A percentile compares a stretch with the other conserved stretches of the same genome.
These are phyloP conservation scores for Peromyscus attwateri DNA, from an alignment of 2,797 vertebrate genomes.

Conservation along the genomic window DNA sequence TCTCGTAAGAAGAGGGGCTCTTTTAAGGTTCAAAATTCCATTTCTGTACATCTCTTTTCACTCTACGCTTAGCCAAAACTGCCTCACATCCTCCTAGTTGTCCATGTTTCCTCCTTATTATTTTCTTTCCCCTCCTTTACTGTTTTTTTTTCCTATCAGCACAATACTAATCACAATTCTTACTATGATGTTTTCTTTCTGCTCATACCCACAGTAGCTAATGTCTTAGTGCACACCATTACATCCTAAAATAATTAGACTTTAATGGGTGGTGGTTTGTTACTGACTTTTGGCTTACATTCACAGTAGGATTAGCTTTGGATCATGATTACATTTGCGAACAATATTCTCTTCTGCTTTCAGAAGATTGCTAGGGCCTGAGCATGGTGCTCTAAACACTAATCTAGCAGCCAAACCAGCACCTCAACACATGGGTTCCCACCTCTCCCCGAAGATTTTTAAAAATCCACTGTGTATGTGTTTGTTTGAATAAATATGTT, in stretches of 20 bases:
- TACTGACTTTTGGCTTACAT: not conserved
- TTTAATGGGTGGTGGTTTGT: not conserved
- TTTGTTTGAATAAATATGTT: not conserved
- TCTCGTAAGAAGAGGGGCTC: not conserved
- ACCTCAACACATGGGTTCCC: not conserved
- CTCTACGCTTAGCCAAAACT: not conserved
- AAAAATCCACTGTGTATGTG: not conserved
- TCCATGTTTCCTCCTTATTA: not conserved
- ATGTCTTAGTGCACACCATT: not conserved
- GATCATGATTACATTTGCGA: not conserved
- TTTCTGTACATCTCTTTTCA: not conserved
- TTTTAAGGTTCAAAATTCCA: not conserved
- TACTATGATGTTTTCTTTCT: not conserved
- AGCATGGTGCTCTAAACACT: not conserved
- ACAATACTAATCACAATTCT: not conserved
- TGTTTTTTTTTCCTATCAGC: not conserved
- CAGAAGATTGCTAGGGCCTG: not conserved
- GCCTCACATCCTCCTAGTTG: not conserved
- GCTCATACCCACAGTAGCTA: not conserved
- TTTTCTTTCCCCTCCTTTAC: not conserved
- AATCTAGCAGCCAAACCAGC: not conserved
- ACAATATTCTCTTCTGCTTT: not conserved
- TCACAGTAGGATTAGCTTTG: not conserved
- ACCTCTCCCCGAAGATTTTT: not conserved
- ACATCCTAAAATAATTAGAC: not conserved